Evolutionary conservation across 2,797 vertebrate species (phyloP), one percentile per base, ranked within the genome.

Genomic region (Dendrocincla fuliginosa): DNA sequence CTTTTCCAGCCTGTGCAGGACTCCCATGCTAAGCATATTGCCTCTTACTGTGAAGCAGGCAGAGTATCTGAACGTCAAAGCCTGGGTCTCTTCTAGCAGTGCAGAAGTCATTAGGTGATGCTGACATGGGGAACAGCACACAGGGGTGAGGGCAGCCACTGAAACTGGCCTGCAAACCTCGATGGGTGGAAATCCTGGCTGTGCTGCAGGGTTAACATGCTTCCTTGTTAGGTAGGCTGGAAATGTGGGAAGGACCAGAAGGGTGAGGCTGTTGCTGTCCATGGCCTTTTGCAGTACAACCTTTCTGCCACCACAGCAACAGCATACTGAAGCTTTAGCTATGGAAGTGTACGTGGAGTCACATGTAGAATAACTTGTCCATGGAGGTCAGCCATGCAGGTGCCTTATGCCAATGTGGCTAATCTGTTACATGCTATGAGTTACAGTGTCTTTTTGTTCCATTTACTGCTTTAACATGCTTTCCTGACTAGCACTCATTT

Each of bases 201-300:
- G 28, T 49, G 69, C 53, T 68, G 60, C 37, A 39, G 50, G 25
- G 33, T 56, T 64, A 60, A n/a, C 6, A 0, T 13, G 23, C 37
- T 69, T 52, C 27, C 30, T 33, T 27, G 13, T n/a, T 16, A 77
- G 27, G 41, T 64, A 57, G 64, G 10, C 46, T 69, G 68, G 64
- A 49, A 57, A 3, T 12, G n/a, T 0, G 1, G n/a, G 56, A 42
- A 39, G 10, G 30, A 37, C 64, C 35, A 49, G 57, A 65, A 56
- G 28, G 69, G 30, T 2, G 14, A 50, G 27, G 28, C 24, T 0
- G 0, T 42, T 77, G 60, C 41, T 42, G 22, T 16, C 63, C 0
- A 0, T n/a, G 69, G 39, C 27, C 25, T 69, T 68, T 35, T 68
- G 50, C 41, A 23, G 53, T 33, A 16, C 37, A 13, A 18, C 69